Evolutionary conservation across 2,888 invertebrate genomes (phyloP).

Genomic region (Melieria picta): DNA sequence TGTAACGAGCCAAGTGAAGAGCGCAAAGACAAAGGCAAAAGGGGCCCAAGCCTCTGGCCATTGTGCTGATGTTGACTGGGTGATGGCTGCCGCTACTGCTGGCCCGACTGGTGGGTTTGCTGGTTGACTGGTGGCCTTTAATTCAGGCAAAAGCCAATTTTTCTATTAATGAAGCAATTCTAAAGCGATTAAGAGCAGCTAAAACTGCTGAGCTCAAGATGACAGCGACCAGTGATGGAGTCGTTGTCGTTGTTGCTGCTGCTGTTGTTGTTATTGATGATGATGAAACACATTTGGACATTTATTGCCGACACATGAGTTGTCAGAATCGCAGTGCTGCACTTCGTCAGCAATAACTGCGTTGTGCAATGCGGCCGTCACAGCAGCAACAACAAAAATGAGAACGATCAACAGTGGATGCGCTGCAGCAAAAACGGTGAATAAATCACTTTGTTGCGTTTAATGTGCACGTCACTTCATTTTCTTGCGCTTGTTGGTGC

Average conservation of each 20-base stretch:
- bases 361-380: neutral
- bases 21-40: too few relatives aligned
- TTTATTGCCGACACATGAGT: constrained; percentile 58
- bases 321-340: constrained; percentile 47
- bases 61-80: too few relatives aligned
- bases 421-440: constrained; percentile 19
- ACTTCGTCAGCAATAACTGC: neutral
- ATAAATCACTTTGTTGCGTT: constrained; percentile 55
- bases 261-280: constrained; percentile 47
- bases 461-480: constrained; percentile 25
- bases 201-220: constrained; percentile 14
- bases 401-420: constrained; percentile 9
- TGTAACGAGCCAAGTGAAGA: too few relatives aligned
- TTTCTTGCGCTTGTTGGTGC: neutral
- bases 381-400: constrained; percentile 3
- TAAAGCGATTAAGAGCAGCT: constrained; percentile 57
- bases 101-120: too few relatives aligned
- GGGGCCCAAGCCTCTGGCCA: too few relatives aligned
- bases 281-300: constrained; percentile 60
- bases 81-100: too few relatives aligned
- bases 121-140: constrained; percentile 29
- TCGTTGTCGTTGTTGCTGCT: constrained; percentile 29
- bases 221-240: constrained; percentile 14
- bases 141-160: constrained; percentile 45
- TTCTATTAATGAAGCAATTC: constrained; percentile 61